Evolutionary conservation across 2,113 vertebrate genomes (phyloP).

Genomic region (Microcebus tavaratra): DNA sequence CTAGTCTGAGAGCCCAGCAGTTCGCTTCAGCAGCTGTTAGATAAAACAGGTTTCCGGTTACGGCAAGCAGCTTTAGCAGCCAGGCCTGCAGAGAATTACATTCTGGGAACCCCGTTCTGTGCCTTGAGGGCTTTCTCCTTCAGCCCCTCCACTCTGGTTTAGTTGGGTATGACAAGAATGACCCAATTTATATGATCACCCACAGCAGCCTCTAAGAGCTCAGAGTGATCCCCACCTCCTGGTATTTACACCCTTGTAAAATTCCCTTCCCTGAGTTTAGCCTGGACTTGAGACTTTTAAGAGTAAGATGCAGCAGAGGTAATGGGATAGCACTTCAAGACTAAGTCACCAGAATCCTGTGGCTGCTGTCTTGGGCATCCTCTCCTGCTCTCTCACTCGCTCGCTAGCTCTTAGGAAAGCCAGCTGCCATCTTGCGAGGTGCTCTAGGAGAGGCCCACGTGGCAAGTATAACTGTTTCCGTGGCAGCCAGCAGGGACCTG

Average conservation of each 20-base stretch:
- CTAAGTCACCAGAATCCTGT: not conserved
- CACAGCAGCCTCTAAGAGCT: not conserved
- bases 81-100: not conserved
- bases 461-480: not conserved
- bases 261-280: not conserved
- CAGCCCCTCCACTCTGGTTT: not conserved
- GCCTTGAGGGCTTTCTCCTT: not conserved
- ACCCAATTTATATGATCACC: not conserved
- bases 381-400: not conserved
- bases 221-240: not conserved
- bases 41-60: not conserved
- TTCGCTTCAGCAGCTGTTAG: not conserved
- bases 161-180: not conserved
- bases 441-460: not conserved
- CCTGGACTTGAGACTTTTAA: not conserved
- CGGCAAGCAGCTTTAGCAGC: not conserved
- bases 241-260: not conserved
- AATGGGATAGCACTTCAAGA: not conserved
- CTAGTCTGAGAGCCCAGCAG: not conserved
- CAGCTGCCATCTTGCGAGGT: not conserved
- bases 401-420: not conserved
- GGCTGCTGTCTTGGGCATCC: not conserved
- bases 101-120: not conserved
- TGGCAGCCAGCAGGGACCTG: not conserved
- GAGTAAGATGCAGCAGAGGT: not conserved